Evolutionary conservation across 2,113 vertebrate genomes (phyloP).

Genomic region (Seriola quinqueradiata): DNA sequence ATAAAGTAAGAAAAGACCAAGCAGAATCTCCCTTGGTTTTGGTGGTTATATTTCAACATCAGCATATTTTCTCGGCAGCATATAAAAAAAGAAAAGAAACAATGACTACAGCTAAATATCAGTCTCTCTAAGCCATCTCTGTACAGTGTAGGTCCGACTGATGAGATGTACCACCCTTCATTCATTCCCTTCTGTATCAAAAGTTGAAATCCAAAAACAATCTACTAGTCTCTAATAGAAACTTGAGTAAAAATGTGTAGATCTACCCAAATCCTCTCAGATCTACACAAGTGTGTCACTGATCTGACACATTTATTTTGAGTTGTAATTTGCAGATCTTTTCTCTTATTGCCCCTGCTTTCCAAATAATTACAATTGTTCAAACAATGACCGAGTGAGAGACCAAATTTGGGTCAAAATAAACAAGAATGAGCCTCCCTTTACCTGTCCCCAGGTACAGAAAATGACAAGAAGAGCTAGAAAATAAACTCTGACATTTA

Average conservation of each 20-base stretch:
- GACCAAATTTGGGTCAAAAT: conserved; percentile 53
- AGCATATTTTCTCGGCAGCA: conserved; percentile 85
- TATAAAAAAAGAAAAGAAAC: conserved; percentile 83
- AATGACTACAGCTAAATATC: conserved; percentile 81
- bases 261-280: conserved; percentile 38
- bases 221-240: conserved; percentile 59
- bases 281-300: conserved; percentile 29
- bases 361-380: conserved; percentile 55
- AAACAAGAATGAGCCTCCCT: conserved; percentile 53
- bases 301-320: conserved; percentile 28
- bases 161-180: conserved; percentile 70
- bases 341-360: conserved; percentile 6
- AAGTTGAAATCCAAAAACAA: conserved; percentile 66
- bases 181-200: conserved; percentile 72
- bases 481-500: conserved; percentile 76
- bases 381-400: conserved; percentile 29
- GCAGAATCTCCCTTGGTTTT: conserved; percentile 75
- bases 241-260: conserved; percentile 66
- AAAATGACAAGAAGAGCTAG: conserved; percentile 65
- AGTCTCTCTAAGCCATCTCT: conserved; percentile 77
- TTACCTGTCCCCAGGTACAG: conserved; percentile 63
- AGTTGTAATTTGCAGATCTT: conserved; percentile 45
- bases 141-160: conserved; percentile 80
- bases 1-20: conserved; percentile 66
- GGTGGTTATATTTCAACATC: conserved; percentile 87